Conservation (phyloP, 2,797 vertebrate species). For the Lagodon rhomboides region DNA sequence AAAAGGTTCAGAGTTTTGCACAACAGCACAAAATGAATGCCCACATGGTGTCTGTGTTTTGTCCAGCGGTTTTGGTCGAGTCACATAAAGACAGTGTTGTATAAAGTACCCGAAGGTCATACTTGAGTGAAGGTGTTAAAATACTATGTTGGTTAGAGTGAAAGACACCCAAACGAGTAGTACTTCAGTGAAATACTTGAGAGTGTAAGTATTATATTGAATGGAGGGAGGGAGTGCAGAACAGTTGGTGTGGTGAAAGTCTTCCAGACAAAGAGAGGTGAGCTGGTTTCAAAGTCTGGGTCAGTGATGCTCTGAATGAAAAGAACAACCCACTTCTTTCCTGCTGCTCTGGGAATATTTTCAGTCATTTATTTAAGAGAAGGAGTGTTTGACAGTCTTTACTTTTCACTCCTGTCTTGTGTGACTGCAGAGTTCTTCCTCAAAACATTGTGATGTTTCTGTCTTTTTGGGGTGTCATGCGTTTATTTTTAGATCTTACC, state of each 20-base stretch:
- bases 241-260: no score
- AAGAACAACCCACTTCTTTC: not conserved
- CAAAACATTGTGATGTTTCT: not conserved
- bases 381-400: not conserved
- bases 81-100: not conserved
- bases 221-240: no score
- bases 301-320: not conserved
- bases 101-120: no score
- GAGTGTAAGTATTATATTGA: no score
- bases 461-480: no score
- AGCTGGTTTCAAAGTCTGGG: not conserved
- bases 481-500: not conserved
- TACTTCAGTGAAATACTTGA: no score
- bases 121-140: no score
- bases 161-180: no score
- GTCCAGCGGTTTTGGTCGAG: not conserved
- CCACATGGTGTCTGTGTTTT: constrained; percentile 25
- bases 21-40: constrained; percentile 31
- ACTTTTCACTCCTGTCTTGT: not conserved
- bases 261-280: not conserved
- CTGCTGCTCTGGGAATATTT: not conserved
- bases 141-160: no score
- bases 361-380: not conserved
- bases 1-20: constrained; percentile 29
- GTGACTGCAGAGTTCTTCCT: not conserved